phyloP scores from a whole-genome alignment of 2,797 vertebrate species.

The Bradypodion ventrale region DNA sequence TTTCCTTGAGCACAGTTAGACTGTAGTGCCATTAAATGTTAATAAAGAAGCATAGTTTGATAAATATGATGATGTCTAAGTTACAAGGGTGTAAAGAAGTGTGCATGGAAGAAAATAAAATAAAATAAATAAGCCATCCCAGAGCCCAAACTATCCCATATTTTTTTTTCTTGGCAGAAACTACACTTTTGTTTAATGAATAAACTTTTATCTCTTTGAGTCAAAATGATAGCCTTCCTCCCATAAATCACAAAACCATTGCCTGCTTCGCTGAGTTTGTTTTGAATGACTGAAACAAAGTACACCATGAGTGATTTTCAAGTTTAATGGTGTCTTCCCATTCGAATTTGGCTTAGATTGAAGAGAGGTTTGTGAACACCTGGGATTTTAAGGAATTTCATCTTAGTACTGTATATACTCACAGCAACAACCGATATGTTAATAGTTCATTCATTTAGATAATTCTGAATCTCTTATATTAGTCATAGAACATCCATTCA shows the following conservation, averaged over 20 bases:
- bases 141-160: background rate
- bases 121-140: background rate
- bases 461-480: background rate
- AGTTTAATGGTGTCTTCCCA: background rate
- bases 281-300: conserved; percentile 12
- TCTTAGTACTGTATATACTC: background rate
- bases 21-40: background rate
- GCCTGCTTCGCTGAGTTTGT: background rate
- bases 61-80: conserved; percentile 16
- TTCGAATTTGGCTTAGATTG: background rate
- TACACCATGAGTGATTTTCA: background rate
- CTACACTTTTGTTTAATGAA: conserved; percentile 31
- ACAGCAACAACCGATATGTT: background rate
- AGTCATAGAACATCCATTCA: no score
- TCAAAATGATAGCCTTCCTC: conserved; percentile 1
- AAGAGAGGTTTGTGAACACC: background rate
- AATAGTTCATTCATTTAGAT: background rate
- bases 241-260: conserved; percentile 20
- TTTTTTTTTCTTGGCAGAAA: conserved; percentile 10
- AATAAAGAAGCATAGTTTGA: conserved; percentile 25
- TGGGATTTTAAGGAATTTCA: background rate
- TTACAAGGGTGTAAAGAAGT: conserved; percentile 6
- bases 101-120: background rate
- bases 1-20: background rate
- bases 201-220: conserved; percentile 26